These are phyloP conservation scores for Pimpla rufipes DNA, from an alignment of 2,888 invertebrate genomes.

Conservation along the genomic window DNA sequence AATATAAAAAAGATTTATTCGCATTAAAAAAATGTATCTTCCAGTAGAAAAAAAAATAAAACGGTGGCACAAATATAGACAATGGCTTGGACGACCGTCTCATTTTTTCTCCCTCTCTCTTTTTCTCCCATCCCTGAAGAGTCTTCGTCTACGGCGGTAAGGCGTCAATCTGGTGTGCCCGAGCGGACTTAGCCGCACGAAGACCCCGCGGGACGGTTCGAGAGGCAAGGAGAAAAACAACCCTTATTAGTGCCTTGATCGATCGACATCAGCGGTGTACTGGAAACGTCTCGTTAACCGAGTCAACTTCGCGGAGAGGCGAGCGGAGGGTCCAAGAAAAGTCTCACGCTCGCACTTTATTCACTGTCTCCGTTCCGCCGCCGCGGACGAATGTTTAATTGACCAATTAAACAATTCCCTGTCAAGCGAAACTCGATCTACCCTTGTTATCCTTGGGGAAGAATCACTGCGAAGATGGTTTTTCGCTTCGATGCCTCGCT, in stretches of 20 bases:
- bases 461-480: conserved; percentile 18
- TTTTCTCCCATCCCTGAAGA: conserved; percentile 4
- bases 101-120: conserved; percentile 6
- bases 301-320: conserved; percentile 44
- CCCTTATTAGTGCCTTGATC: conserved; percentile 63
- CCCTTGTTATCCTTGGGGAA: conserved; percentile 24
- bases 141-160: not conserved
- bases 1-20: not conserved
- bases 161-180: conserved; percentile 7
- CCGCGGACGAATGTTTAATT: conserved; percentile 49
- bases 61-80: not conserved
- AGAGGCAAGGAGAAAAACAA: conserved; percentile 36
- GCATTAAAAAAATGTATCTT: not conserved
- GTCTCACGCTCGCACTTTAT: conserved; percentile 24
- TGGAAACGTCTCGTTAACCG: conserved; percentile 62
- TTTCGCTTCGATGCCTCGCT: not conserved
- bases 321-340: conserved; percentile 27
- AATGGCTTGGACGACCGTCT: conserved; percentile 7
- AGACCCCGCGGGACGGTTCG: conserved; percentile 6
- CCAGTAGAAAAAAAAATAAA: not conserved
- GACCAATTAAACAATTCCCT: conserved; percentile 59
- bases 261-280: conserved; percentile 54
- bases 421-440: conserved; percentile 40
- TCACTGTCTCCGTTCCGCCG: conserved; percentile 38
- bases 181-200: not conserved